These are phyloP conservation scores for Melinaea menophilus DNA, from an alignment of 2,888 invertebrate species.

Conservation along the genomic window DNA sequence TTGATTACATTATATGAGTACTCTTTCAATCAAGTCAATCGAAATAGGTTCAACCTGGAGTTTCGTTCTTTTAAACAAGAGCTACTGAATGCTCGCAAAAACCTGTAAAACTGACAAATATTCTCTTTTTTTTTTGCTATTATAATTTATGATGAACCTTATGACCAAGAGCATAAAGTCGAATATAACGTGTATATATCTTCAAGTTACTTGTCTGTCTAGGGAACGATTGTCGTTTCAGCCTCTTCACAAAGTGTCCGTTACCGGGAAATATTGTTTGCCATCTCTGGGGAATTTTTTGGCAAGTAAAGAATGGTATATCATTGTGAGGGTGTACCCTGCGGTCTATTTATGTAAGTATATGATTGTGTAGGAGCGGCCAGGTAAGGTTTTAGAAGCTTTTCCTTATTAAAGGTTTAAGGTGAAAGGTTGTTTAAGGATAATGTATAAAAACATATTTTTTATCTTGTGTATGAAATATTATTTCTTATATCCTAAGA, in stretches of 20 bases:
- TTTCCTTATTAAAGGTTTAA: constrained; percentile 11
- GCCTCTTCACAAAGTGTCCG: constrained; percentile 18
- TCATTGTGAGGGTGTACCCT: constrained; percentile 23
- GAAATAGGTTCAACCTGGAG: neutral
- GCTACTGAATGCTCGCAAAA: constrained; percentile 12
- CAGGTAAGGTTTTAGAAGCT: constrained; percentile 19
- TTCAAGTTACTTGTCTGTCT: constrained; percentile 19
- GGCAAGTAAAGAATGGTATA: constrained; percentile 27
- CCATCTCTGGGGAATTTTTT: constrained; percentile 26
- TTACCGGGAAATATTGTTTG: constrained; percentile 26
- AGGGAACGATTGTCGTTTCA: constrained; percentile 29
- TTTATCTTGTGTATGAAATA: too few species aligned
- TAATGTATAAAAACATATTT: constrained; percentile 4
- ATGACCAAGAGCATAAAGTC: constrained; percentile 5
- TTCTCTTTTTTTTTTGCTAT: neutral
- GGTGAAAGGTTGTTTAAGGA: constrained; percentile 7
- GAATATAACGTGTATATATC: constrained; percentile 10
- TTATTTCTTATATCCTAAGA: too few species aligned
- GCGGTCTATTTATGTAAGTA: constrained; percentile 27
- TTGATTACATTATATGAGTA: too few species aligned
- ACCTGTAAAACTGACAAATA: constrained; percentile 15
- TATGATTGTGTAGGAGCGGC: constrained; percentile 11
- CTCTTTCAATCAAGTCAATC: neutral
- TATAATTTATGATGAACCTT: constrained; percentile 9
- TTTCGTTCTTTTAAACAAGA: constrained; percentile 13